Conservation (phyloP, 1,140 invertebrate species). For the Lasaia peninsularis region DNA sequence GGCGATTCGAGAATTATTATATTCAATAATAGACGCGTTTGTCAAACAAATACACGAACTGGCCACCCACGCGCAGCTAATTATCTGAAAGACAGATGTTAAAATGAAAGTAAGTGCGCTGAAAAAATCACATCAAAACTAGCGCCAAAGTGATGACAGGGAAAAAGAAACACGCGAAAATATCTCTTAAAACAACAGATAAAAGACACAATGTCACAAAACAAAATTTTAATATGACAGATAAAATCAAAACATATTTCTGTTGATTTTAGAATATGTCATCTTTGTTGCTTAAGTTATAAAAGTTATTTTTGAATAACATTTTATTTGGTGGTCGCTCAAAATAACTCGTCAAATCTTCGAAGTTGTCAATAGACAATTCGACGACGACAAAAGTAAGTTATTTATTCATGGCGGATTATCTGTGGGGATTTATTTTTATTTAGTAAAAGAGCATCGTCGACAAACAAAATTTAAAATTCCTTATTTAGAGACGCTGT, state of each 20-base stretch:
- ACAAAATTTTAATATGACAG: neutral
- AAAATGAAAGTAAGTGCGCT: conserved; percentile 46
- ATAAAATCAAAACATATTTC: neutral
- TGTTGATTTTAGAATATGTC: neutral
- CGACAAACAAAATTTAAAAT: conserved; percentile 48
- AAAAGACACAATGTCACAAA: neutral
- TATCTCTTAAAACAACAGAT: neutral
- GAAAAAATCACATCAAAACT: conserved; percentile 67
- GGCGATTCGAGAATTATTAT: conserved; percentile 48
- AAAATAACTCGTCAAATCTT: conserved; percentile 11
- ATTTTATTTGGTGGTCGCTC: neutral
- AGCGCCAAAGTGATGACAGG: conserved; percentile 55
- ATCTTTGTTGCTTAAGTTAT: neutral
- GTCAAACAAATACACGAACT: conserved; percentile 33
- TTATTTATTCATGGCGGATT: conserved; percentile 71
- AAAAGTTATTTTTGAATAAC: conserved; percentile 10
- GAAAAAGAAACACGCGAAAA: neutral
- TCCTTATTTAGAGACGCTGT: conserved; percentile 41
- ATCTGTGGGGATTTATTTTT: conserved; percentile 50
- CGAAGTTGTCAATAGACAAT: conserved; percentile 62
- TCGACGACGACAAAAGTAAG: conserved; percentile 57
- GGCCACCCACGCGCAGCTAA: conserved; percentile 57
- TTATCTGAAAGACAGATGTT: conserved; percentile 65
- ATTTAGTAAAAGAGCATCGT: conserved; percentile 56
- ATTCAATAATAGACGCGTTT: conserved; percentile 48